Evolutionary conservation across 2,797 vertebrate species (phyloP), one percentile per base, ranked within the genome.

Genomic region (Enteromius thamalakanensis): DNA sequence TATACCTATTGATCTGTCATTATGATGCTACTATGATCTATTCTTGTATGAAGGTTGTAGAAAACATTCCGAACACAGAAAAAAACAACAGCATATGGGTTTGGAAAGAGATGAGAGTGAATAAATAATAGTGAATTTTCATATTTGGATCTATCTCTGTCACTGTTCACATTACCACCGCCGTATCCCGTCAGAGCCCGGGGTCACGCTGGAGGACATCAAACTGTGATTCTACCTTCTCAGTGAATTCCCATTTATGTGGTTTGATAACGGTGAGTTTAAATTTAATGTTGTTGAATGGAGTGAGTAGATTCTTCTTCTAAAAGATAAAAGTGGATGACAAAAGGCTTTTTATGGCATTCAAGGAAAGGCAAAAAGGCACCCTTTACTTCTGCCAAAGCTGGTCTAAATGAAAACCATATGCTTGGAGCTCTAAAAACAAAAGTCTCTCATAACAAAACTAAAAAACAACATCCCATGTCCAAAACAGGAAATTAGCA

Each of bases 361-460:
- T 70, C 51, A 72, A 45, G 19, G 12, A 67, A 53, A 76, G 49
- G 26, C 47, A 72, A 83, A 85, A 68, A 60, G 9, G 40, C 23
- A 32, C 42, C 40, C 23, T 34, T 29, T 64, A 76, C 8, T 37
- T 40, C 45, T 19, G 80, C 84, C 75, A 87, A 55, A 85, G 32
- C 79, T 74, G 60, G 60, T 76, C 76, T 87, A 77, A 86, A 84
- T 80, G 26, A 75, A 40, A 65, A 26, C 67, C 82, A 86, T 80
- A 82, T 86, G 84, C 64, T 62, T 15, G 23, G 42, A 42, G 26
- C 69, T 84, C 69, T 69, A 32, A 76, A 79, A 84, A 79, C 60
- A 58, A 79, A 26, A 15, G 26, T 70, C 37, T n/a, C 42, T 79
- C 65, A 80, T 84, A 78, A 83, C 84, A 62, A 64, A 72, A 86